Evolutionary conservation across 1,140 invertebrate species (phyloP), one percentile per base, ranked within the genome.

Genomic region (Drosophila biarmipes): DNA sequence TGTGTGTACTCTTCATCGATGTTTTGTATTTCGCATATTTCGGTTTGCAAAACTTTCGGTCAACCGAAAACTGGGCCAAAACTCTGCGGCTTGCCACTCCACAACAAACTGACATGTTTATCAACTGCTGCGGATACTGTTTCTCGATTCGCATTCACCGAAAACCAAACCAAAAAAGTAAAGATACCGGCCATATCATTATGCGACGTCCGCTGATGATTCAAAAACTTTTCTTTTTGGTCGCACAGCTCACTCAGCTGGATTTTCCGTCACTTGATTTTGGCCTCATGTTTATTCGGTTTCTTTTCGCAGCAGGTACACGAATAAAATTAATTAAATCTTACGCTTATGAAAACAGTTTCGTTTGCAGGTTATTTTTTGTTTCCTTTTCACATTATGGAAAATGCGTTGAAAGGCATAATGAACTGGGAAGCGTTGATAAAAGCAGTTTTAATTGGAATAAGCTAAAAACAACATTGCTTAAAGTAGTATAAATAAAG

Each of bases 51-150:
- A 63, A 63, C 57, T 62, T 73, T 61, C 56, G 69, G 69, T 62
- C 57, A 63, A 73, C 57, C 49, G 35, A 73, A 63, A 73, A 73
- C 71, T 73, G 40, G 57, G 71, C 48, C 71, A 73, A 67, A 54
- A 54, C 71, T 73, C 34, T 69, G 66, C 35, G 48, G 66, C 62
- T 54, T 46, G 17, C 63, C 66, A 48, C 63, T 68, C 49, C 49
- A 27, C 49, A 45, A 3, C 49, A 42, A 19, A 34, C 40, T 69
- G 63, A 71, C 67, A 69, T 71, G 67, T 71, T 69, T 71, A 71
- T 71, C 64, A 56, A 71, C 67, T 34, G 67, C n/a, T 52, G 19
- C 6, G 46, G 35, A 42, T 49, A 57, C 52, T 51, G 64, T 27
- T 59, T 45, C 40, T 27, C 29, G 21, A 57, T 72, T 52, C 35